Evolutionary conservation across 2,797 vertebrate genomes (phyloP).

Genomic region (Chelon auratus): DNA sequence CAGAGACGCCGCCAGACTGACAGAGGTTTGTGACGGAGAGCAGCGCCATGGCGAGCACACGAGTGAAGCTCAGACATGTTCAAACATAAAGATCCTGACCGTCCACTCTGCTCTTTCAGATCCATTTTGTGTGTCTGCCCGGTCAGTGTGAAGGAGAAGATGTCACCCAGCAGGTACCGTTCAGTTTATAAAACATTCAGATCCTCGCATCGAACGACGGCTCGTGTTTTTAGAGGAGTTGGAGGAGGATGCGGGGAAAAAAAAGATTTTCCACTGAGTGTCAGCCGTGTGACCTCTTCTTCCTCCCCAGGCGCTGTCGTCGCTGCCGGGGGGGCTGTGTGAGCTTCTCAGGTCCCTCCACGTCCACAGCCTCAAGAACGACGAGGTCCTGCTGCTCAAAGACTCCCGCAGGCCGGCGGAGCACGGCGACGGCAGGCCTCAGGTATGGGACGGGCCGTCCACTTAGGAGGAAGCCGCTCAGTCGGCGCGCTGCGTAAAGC

Average conservation of each 20-base stretch:
- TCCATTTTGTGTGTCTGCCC: constrained; percentile 86
- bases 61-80: background rate
- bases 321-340: constrained; percentile 88
- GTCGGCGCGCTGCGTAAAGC: constrained; percentile 15
- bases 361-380: constrained; percentile 90
- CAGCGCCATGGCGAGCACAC: background rate
- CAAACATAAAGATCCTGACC: constrained; percentile 3
- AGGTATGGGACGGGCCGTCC: constrained; percentile 51
- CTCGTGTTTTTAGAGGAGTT: background rate
- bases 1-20: constrained; percentile 82
- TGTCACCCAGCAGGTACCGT: constrained; percentile 78
- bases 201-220: too few species aligned
- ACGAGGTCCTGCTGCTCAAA: constrained; percentile 93
- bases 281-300: background rate
- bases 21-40: constrained; percentile 84
- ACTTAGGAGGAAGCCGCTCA: constrained; percentile 1
- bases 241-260: background rate
- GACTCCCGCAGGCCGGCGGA: constrained; percentile 84
- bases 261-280: background rate
- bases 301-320: constrained; percentile 76
- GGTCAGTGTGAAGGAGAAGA: constrained; percentile 81
- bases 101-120: constrained; percentile 69
- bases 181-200: background rate
- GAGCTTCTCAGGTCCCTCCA: constrained; percentile 92
- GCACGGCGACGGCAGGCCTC: constrained; percentile 60